Base-by-base conservation (phyloP, 2,113 vertebrate genomes). In the Synodontis membranacea region DNA sequence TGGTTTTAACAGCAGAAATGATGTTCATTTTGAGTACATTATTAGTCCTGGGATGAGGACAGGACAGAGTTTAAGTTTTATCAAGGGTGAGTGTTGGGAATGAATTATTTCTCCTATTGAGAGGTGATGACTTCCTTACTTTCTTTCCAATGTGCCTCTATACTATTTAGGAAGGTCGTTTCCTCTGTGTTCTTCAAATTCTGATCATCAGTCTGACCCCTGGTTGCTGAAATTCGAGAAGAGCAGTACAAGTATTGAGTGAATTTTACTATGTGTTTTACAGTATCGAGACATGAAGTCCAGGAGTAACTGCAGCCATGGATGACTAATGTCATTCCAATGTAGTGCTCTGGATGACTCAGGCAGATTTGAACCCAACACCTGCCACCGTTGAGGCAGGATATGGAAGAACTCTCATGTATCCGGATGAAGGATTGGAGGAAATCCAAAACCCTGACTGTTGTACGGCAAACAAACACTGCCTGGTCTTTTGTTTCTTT, bases 261-360 rank as follows among this genome's bases (percentile, higher is more conserved):
- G 54, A 28, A 28, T 42, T 9, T 34, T 10, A 74, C 14, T 28
- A 79, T 19, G 44, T 50, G 56, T 37, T 80, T 56, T 80, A 14
- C 5, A 39, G 52, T 7, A 28, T 58, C 34, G 42, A n/a, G 19
- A 48, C 7, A 31, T 7, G 19, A 50, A 76, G 5, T 0, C 12
- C 46, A n/a, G 64, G 64, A 80, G 34, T 44, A 39, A 76, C 17
- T 39, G 46, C 3, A 28, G 70, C 46, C 25, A 82, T 4, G 39
- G 56, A 48, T 88, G 89, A 87, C 79, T 75, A 80, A 88, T 15
- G 44, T n/a, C 74, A 42, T 34, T 83, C 21, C 28, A 86, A 80
- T 66, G 85, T 56, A 78, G 75, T 83, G 84, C 70, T 21, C 74
- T 62, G 64, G 14, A 74, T 88, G 87, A 85, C 64, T 88, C 85